A percentile compares a stretch with the other conserved stretches of the same genome.
These are phyloP conservation scores for Pseudorasbora parva DNA, from an alignment of 2,113 vertebrate genomes.

Conservation along the genomic window DNA sequence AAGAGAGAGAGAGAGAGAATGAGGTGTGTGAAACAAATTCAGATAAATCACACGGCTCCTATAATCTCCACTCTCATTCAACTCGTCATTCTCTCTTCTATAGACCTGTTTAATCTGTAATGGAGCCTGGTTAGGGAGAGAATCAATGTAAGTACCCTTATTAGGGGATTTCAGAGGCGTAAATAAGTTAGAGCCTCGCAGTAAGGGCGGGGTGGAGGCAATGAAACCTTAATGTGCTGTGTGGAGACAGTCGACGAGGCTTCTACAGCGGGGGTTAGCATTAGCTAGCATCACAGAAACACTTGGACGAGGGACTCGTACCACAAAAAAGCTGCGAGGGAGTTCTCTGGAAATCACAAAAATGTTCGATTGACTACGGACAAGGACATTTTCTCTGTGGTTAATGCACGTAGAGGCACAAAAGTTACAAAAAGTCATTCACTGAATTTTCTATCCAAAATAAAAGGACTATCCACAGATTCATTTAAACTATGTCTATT, in stretches of 20 bases:
- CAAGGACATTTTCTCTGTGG: not conserved
- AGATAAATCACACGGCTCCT: slow-evolving; percentile 57
- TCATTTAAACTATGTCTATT: too few species aligned
- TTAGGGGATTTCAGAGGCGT: slow-evolving; percentile 71
- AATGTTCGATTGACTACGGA: not conserved
- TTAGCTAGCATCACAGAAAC: slow-evolving; percentile 61
- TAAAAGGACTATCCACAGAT: too few species aligned
- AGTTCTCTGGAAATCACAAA: not conserved
- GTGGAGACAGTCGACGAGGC: slow-evolving; percentile 53
- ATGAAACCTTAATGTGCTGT: slow-evolving; percentile 71
- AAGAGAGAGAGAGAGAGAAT: not conserved
- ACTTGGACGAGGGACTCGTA: slow-evolving; percentile 12
- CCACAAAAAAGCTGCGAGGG: not conserved
- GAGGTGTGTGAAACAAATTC: slow-evolving; percentile 18
- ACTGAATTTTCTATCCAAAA: too few species aligned
- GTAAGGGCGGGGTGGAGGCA: slow-evolving; percentile 57
- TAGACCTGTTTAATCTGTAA: slow-evolving; percentile 67
- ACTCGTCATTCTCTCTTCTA: slow-evolving; percentile 55
- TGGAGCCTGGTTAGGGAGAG: slow-evolving; percentile 68
- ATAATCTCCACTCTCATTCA: slow-evolving; percentile 52
- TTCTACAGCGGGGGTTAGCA: slow-evolving; percentile 60
- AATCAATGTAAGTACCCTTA: slow-evolving; percentile 77
- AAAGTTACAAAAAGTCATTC: too few species aligned
- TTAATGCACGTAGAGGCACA: not conserved
- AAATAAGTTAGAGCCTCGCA: slow-evolving; percentile 40